Evolutionary conservation across 1,140 invertebrate genomes (phyloP), one percentile per base, ranked within the genome.

Genomic region (Ips nitidus): DNA sequence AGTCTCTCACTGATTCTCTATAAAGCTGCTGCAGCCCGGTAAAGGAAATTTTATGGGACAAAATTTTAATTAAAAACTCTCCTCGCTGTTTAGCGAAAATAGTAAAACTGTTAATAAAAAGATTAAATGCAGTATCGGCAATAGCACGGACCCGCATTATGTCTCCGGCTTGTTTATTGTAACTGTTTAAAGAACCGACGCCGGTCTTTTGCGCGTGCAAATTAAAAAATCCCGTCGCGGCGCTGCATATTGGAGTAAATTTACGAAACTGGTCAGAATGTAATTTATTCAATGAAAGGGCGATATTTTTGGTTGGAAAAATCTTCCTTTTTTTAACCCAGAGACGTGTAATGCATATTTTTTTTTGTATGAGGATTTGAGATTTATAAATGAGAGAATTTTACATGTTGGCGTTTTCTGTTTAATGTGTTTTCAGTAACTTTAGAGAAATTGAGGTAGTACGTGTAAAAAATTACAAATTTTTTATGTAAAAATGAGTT

Each of bases 51-150:
- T 50, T 50, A 50, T 50, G 22, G 22, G 22, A 22, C 45, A 22
- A 50, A 50, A 50, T 50, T 50, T 50, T 50, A 50, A 50, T 50
- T 50, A 50, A 50, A 50, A 50, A 50, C 7, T 22, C 45, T 50
- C 22, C 22, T 22, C 7, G 45, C 45, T 6, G 22, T 8, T 8
- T 6, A 22, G 45, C 6, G 22, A 50, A 50, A 50, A 50, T 50
- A 50, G 45, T 50, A 22, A 50, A 50, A 50, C 45, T 50, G 45
- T 8, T 50, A 50, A 50, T 50, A 22, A 50, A 50, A 22, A 50
- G 45, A 22, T 50, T 50, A 50, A 50, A 50, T 8, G 45, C 7
- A 50, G 22, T 45, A 45, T 50, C 45, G 45, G 45, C 22, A 50
- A 50, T 50, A 50, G 6, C 22, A 22, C 45, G 45, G 22, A 50